Evolutionary conservation across 2,888 invertebrate genomes (phyloP), one percentile per base, ranked within the genome.

Genomic region (Notodonta dromedarius): DNA sequence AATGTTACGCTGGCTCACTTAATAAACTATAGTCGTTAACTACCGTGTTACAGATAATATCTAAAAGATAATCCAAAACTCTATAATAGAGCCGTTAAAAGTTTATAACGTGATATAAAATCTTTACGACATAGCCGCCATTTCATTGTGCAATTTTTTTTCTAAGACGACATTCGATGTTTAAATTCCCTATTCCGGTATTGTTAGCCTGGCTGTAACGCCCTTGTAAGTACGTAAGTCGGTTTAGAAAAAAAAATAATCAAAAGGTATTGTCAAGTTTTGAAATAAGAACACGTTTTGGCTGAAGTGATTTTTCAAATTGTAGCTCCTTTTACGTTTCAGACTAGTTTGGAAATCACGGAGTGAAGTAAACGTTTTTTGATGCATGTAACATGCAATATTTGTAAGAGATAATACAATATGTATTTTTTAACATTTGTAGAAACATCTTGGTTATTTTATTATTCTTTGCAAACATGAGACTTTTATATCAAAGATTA

Each of bases 171-270:
- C 32, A 12, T 57, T 65, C 56, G 40, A 55, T 39, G 40, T 62
- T 11, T 61, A 73, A 69, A 69, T 64, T 66, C 75, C 79, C 85
- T 87, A 79, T 82, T 61, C 74, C 72, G 63, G 65, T 72, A 78
- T 78, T 82, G 78, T 81, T 71, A 76, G 75, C 82, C 70, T 81
- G 77, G 82, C 79, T 79, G 74, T 71, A 77, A 76, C 79, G 80
- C 86, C 83, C 84, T 82, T 80, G 76, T 70, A 24, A 24, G 24
- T 24, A 78, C 73, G 80, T 80, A 80, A 82, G 76, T 83, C 78
- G 80, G 78, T 84, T 71, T 88, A 88, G 73, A 86, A 91, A 89
- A 88, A 83, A 80, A 79, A 78, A 83, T 73, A n/a, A 76, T 77
- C 68, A 67, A 70, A 35, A 67, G 67, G 79, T 74, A 87, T 88